Evolutionary conservation across 2,888 invertebrate species (phyloP), one percentile per base, ranked within the genome.

Genomic region (Drosophila glabriapex): DNA sequence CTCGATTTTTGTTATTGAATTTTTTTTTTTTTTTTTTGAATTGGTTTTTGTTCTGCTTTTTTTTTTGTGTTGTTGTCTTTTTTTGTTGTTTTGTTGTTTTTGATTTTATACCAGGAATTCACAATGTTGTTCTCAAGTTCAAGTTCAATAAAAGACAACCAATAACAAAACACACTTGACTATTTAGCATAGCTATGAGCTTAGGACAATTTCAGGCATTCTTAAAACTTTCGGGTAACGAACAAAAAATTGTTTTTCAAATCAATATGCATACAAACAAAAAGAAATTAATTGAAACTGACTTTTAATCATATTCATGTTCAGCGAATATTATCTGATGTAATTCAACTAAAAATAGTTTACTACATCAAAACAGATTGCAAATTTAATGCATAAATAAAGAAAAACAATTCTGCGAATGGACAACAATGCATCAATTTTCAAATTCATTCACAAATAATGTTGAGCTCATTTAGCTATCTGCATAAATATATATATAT

Each of bases 81-180:
- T 63, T 22, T 63, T 16, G 53, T n/a, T n/a, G 49, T 75, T 60
- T 58, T 73, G 41, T 66, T 73, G 37, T 72, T 59, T 74, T 33
- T 66, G 66, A 52, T 64, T 55, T 69, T 62, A 61, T 66, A 64
- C 68, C 80, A 89, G 88, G 90, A 85, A 89, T 85, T 72, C 69
- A 68, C 59, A 62, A 60, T 54, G 68, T 54, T 68, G 43, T 70
- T 82, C 82, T 89, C 85, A 89, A 85, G 89, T 85, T 85, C 90
- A 85, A 87, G 89, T 87, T 79, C 90, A 82, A 71, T 46, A 39
- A 43, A 59, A 50, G n/a, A 46, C 10, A 53, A 28, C 50, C 59
- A 67, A 59, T 43, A 68, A 46, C 49, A 55, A 55, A 52, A 63
- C 31, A 46, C 25, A 54, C 53, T 50, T 16, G 52, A 49, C 69